These are phyloP conservation scores for Pagrus major DNA, from an alignment of 2,113 vertebrate genomes.

Conservation along the genomic window DNA sequence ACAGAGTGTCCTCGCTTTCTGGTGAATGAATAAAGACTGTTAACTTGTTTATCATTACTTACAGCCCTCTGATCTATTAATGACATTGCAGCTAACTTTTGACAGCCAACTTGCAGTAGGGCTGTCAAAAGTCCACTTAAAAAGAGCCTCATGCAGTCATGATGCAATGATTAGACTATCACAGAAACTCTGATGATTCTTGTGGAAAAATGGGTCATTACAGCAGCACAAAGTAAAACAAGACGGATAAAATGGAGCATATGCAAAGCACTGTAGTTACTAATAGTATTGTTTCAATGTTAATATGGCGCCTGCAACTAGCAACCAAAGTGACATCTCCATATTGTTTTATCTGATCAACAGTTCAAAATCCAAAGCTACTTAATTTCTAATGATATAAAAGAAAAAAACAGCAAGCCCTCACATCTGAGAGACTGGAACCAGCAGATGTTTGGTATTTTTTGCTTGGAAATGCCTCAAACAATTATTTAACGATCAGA, in stretches of 20 bases:
- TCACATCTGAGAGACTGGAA: background rate
- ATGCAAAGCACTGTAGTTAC: background rate
- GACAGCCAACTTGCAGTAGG: background rate
- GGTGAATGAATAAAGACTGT: background rate
- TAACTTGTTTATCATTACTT: background rate
- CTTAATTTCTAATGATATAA: background rate
- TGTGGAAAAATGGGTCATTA: background rate
- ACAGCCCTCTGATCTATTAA: background rate
- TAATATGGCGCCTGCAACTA: background rate
- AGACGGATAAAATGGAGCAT: background rate
- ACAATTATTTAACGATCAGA: background rate
- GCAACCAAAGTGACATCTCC: background rate
- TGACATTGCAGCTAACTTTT: background rate
- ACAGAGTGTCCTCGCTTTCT: background rate
- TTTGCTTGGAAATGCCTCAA: background rate
- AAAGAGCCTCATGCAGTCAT: background rate
- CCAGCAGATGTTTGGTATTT: background rate
- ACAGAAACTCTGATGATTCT: background rate
- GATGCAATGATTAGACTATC: constrained; percentile 10
- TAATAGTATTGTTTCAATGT: background rate
- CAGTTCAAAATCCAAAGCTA: too few relatives aligned
- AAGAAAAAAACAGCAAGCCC: background rate
- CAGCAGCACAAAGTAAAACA: background rate
- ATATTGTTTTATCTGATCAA: background rate
- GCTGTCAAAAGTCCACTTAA: background rate